Percentiles rank a stretch among this genome's conserved stretches.
These are phyloP conservation scores for Propithecus coquereli DNA, from an alignment of 2,113 vertebrate species.

Conservation along the genomic window DNA sequence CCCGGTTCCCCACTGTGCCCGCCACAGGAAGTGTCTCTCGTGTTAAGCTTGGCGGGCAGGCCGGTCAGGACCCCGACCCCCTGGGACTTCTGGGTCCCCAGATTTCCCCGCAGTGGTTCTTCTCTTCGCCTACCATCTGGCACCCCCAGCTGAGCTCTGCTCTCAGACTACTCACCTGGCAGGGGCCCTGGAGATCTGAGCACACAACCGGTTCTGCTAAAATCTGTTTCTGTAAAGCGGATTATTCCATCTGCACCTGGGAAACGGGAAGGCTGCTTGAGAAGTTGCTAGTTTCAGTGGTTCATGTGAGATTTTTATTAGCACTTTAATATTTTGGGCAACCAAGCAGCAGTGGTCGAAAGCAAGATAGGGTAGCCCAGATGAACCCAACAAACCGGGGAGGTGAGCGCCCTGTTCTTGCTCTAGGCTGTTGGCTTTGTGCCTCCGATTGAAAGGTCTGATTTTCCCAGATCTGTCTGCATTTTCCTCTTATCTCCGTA, in stretches of 20 bases:
- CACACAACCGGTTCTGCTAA: not conserved
- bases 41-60: not conserved
- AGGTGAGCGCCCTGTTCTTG: not conserved
- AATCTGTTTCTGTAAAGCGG: not conserved
- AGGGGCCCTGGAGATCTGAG: not conserved
- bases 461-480: not conserved
- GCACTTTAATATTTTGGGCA: not conserved
- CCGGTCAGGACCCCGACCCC: not conserved
- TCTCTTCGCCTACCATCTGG: not conserved
- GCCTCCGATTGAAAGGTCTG: not conserved
- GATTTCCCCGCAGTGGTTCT: fast-evolving
- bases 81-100: not conserved
- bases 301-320: not conserved
- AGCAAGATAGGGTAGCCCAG: not conserved
- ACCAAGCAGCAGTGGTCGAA: not conserved
- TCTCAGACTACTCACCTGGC: not conserved
- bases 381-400: not conserved
- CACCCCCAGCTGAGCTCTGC: not conserved
- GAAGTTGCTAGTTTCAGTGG: not conserved
- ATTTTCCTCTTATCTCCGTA: not conserved
- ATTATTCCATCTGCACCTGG: not conserved
- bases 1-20: not conserved
- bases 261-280: not conserved
- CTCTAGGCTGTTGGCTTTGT: not conserved
- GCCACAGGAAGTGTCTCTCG: not conserved